Evolutionary conservation across 2,113 vertebrate genomes (phyloP).

Genomic region (Mastomys natalensis): DNA sequence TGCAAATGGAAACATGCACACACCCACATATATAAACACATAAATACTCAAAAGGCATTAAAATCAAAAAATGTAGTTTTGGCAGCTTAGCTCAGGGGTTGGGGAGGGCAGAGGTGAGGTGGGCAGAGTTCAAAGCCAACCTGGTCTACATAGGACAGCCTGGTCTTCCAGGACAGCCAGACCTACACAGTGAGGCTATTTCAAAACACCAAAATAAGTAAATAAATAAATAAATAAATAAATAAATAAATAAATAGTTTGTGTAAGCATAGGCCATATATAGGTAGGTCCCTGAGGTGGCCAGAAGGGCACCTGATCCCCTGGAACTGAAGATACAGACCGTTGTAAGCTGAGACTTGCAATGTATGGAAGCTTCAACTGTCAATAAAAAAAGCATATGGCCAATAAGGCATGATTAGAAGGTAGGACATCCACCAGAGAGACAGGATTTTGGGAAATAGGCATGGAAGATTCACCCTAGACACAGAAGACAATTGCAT

Average conservation of each 20-base stretch:
- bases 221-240: background rate
- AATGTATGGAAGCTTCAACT: too few species aligned
- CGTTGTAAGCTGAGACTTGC: background rate
- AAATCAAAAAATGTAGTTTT: background rate
- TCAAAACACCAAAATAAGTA: background rate
- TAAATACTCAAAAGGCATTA: background rate
- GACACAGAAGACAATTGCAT: too few species aligned
- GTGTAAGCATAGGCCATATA: background rate
- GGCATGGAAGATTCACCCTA: too few species aligned
- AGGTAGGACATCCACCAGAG: too few species aligned
- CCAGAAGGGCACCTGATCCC: background rate
- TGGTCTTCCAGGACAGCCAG: background rate
- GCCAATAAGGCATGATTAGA: too few species aligned
- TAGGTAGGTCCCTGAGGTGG: background rate
- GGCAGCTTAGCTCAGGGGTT: too few species aligned
- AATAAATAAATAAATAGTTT: background rate
- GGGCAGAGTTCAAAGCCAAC: too few species aligned
- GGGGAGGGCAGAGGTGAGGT: too few species aligned
- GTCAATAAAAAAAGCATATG: too few species aligned
- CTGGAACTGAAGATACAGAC: background rate
- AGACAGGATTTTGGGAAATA: too few species aligned
- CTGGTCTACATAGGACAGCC: background rate
- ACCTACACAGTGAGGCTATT: background rate
- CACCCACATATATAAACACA: background rate
- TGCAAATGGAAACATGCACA: background rate